phyloP scores from a whole-genome alignment of 2,797 vertebrate species.

The Sparus aurata region DNA sequence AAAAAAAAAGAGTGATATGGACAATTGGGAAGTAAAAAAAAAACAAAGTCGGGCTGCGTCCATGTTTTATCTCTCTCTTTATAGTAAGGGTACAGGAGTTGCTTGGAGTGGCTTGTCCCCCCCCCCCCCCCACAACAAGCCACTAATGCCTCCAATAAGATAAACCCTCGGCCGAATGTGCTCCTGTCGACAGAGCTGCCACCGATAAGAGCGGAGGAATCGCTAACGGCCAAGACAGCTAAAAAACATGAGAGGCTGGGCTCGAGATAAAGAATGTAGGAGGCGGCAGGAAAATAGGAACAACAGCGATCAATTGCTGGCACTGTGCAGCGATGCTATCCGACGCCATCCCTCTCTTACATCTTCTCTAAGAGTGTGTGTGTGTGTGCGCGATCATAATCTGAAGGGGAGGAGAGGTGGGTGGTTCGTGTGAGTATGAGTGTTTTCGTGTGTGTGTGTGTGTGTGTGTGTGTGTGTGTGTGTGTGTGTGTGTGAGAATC shows the following conservation, averaged over 20 bases:
- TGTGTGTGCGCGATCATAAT: slow-evolving; percentile 49
- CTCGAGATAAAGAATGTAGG: slow-evolving; percentile 70
- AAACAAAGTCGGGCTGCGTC: not conserved
- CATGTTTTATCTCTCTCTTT: slow-evolving; percentile 8
- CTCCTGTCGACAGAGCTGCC: slow-evolving; percentile 69
- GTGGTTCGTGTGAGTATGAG: slow-evolving; percentile 3
- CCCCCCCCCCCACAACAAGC: slow-evolving; percentile 23
- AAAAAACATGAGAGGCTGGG: slow-evolving; percentile 69
- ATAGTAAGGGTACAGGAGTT: slow-evolving; percentile 27
- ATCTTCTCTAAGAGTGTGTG: slow-evolving; percentile 48
- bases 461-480: slow-evolving; percentile 7
- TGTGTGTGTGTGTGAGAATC: slow-evolving; percentile 38
- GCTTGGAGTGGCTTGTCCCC: slow-evolving; percentile 34
- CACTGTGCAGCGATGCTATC: slow-evolving; percentile 60
- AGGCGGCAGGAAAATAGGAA: slow-evolving; percentile 70
- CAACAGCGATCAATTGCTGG: slow-evolving; percentile 72
- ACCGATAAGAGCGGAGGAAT: slow-evolving; percentile 68
- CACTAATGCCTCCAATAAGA: slow-evolving; percentile 66
- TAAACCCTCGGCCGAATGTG: slow-evolving; percentile 60
- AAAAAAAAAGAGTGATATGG: not conserved
- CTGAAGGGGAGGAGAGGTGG: slow-evolving; percentile 52
- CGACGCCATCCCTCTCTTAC: slow-evolving; percentile 51
- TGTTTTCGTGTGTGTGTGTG: slow-evolving; percentile 4
- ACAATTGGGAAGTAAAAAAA: not conserved
- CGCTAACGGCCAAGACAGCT: slow-evolving; percentile 60